Evolutionary conservation across 2,888 invertebrate genomes (phyloP).

Genomic region (Aphodius sticticus): DNA sequence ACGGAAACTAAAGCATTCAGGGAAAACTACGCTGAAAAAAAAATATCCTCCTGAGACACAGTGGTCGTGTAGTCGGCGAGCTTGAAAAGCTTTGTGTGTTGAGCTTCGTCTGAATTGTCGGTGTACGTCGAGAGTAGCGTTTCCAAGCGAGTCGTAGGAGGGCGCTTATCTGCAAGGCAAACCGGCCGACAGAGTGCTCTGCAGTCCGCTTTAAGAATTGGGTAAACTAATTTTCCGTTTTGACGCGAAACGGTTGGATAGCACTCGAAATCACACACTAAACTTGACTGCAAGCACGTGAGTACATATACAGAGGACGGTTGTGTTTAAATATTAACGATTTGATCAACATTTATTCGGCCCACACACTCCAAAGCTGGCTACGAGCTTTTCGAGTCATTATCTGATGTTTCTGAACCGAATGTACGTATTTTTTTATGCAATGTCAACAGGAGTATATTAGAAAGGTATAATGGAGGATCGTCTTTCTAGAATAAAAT

Average conservation of each 20-base stretch:
- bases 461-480: too few species aligned
- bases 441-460: too few species aligned
- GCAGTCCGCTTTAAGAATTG: not conserved
- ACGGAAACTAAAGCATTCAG: not conserved
- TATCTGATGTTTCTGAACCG: not conserved
- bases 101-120: not conserved
- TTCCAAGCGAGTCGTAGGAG: not conserved
- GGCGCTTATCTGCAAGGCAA: not conserved
- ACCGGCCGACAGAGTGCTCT: not conserved
- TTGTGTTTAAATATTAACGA: not conserved
- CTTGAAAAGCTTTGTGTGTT: not conserved
- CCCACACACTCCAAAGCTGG: not conserved
- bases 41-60: not conserved
- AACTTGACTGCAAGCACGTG: not conserved
- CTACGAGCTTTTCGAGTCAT: not conserved
- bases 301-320: not conserved
- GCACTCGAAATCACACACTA: slow-evolving; percentile 4
- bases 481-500: too few species aligned
- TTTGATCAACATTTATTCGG: not conserved
- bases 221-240: not conserved
- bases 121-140: not conserved
- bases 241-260: not conserved
- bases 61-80: not conserved
- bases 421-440: too few species aligned
- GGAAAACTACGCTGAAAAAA: not conserved